Evolutionary conservation across 2,888 invertebrate genomes (phyloP).

Genomic region (Scaptomyza flava): DNA sequence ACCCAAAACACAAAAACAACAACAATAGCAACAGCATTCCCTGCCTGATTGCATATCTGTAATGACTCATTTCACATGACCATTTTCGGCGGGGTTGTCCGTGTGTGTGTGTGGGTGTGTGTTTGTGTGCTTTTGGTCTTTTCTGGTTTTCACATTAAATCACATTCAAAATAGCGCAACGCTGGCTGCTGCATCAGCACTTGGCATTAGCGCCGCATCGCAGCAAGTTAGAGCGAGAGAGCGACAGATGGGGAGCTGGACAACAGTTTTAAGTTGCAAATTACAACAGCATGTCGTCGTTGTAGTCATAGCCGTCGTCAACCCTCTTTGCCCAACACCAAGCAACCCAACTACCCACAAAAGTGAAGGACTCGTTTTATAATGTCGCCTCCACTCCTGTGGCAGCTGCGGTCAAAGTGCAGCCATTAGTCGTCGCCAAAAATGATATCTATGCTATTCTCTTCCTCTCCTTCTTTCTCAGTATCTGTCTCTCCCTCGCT

Average conservation of each 20-base stretch:
- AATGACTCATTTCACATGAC: slow-evolving; percentile 79
- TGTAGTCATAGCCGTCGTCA: slow-evolving; percentile 4
- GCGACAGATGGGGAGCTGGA: slow-evolving; percentile 25
- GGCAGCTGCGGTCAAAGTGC: slow-evolving; percentile 72
- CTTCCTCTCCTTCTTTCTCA: neutral
- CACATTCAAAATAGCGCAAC: slow-evolving; percentile 57
- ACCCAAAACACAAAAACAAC: slow-evolving; percentile 3
- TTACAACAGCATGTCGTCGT: slow-evolving; percentile 56
- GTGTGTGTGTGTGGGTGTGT: neutral
- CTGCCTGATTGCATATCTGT: slow-evolving; percentile 76
- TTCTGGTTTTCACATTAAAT: slow-evolving; percentile 62
- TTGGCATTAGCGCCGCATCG: slow-evolving; percentile 49
- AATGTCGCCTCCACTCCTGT: slow-evolving; percentile 49
- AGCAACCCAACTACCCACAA: neutral
- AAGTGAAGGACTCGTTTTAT: slow-evolving; percentile 20
- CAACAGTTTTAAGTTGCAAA: slow-evolving; percentile 74
- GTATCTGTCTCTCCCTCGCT: neutral
- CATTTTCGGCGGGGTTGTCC: slow-evolving; percentile 45
- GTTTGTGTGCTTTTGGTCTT: neutral
- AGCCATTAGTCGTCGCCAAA: slow-evolving; percentile 76
- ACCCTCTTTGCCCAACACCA: too few relatives aligned
- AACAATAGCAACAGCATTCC: slow-evolving; percentile 30
- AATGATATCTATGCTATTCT: slow-evolving; percentile 70
- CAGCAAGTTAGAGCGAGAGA: slow-evolving; percentile 3
- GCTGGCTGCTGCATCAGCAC: slow-evolving; percentile 59